Conservation (phyloP, 2,888 invertebrate genomes). For the Entomobrya multifasciata region DNA sequence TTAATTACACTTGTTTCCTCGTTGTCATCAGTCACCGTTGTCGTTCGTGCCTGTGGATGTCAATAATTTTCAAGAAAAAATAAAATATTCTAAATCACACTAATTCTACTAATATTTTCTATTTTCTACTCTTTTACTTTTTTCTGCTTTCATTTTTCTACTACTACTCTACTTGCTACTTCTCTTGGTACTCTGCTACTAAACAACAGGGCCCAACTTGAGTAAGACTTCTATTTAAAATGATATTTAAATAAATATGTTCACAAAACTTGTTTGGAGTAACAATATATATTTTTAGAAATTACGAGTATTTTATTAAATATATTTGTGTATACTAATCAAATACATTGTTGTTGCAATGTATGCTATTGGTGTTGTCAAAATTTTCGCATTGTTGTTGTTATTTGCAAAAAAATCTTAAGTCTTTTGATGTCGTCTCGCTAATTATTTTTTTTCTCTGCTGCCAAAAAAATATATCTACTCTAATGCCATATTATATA, state of each 20-base stretch:
- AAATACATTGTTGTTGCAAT: no score
- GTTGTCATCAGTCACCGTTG: no score
- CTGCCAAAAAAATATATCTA: neutral
- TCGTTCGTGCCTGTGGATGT: no score
- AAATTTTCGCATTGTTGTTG: neutral
- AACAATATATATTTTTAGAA: no score
- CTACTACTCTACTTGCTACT: constrained; percentile 53
- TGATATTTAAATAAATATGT: neutral
- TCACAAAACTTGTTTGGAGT: no score
- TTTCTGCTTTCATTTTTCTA: constrained; percentile 28
- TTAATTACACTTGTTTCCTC: no score
- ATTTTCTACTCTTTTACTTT: constrained; percentile 26
- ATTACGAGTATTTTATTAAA: no score
- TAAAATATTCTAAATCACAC: no score
- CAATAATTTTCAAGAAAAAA: no score
- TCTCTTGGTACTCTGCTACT: constrained; percentile 52
- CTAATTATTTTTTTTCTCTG: neutral
- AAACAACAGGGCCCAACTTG: constrained; percentile 66
- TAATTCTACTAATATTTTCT: constrained; percentile 66
- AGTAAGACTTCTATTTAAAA: constrained; percentile 56
- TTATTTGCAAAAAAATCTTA: neutral
- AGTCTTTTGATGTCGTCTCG: neutral
- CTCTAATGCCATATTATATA: neutral
- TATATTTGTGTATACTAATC: no score
- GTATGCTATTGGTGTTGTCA: no score